These are phyloP conservation scores for Eristalinus sepulchralis DNA, from an alignment of 2,888 invertebrate genomes.

Conservation along the genomic window DNA sequence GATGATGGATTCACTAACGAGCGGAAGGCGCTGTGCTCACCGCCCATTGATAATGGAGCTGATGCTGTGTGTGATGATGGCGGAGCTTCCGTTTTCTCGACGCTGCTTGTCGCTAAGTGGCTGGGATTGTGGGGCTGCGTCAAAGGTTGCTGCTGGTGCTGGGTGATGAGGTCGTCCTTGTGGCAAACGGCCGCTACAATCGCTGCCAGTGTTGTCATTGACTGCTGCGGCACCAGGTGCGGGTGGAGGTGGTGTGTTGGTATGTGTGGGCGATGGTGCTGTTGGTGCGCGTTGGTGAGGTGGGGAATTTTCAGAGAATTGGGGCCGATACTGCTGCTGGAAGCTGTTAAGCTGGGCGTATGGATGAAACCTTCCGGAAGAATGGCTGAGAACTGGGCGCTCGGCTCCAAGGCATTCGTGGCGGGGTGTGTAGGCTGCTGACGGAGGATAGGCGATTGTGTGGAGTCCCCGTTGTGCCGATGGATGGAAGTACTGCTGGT, in stretches of 20 bases:
- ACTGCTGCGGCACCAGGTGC: constrained; percentile 46
- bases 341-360: constrained; percentile 40
- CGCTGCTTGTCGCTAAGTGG: constrained; percentile 71
- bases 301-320: constrained; percentile 32
- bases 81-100: constrained; percentile 81
- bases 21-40: constrained; percentile 94
- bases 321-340: constrained; percentile 1
- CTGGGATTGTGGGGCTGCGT: constrained; percentile 31
- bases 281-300: constrained; percentile 73
- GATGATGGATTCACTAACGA: constrained; percentile 85
- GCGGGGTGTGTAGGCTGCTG: constrained; percentile 1
- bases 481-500: constrained; percentile 52
- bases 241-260: constrained; percentile 70
- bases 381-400: constrained; percentile 29
- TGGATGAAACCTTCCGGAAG: constrained; percentile 55
- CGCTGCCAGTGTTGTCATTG: constrained; percentile 64
- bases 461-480: constrained; percentile 80
- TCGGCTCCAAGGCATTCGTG: constrained; percentile 31
- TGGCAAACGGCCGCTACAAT: constrained; percentile 59
- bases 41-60: constrained; percentile 88
- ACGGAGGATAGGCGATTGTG: constrained; percentile 33
- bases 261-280: constrained; percentile 77
- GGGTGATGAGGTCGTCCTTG: constrained; percentile 36
- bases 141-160: constrained; percentile 37
- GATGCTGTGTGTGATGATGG: constrained; percentile 81